Evolutionary conservation across 1,140 invertebrate genomes (phyloP).

Genomic region (Halictus rubicundus): DNA sequence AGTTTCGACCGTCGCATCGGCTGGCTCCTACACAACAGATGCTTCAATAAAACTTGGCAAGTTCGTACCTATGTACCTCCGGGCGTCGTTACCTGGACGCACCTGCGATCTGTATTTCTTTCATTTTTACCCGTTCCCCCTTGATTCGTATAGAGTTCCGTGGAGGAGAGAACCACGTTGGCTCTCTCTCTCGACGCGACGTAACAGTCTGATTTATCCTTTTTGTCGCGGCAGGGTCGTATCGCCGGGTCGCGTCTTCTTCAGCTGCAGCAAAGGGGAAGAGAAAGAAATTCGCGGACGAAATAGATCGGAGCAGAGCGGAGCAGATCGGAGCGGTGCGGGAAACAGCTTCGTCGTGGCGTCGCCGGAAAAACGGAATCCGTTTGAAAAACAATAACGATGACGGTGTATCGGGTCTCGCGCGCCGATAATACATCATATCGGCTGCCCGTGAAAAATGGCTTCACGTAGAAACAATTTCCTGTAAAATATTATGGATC

Average conservation of each 20-base stretch:
- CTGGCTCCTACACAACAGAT: slow-evolving; percentile 12
- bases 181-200: background rate
- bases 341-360: background rate
- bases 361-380: slow-evolving; percentile 11
- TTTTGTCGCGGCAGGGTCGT: background rate
- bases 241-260: background rate
- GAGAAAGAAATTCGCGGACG: background rate
- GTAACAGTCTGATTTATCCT: slow-evolving; percentile 44
- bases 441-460: slow-evolving; percentile 21
- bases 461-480: slow-evolving; percentile 24
- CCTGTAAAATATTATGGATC: slow-evolving; percentile 54
- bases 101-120: slow-evolving; percentile 43
- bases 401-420: slow-evolving; percentile 11
- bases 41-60: slow-evolving; percentile 56
- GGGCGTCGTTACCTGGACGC: slow-evolving; percentile 30
- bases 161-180: background rate
- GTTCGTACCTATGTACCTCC: slow-evolving; percentile 11
- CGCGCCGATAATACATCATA: slow-evolving; percentile 24
- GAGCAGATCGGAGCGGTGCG: too few species aligned
- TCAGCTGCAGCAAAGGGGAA: background rate
- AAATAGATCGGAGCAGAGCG: background rate
- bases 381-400: slow-evolving; percentile 49
- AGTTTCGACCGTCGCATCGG: slow-evolving; percentile 22
- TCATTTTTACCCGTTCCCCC: too few species aligned
- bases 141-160: background rate